Evolutionary conservation across 1,140 invertebrate species (phyloP).

Genomic region (Dendroctonus valens): DNA sequence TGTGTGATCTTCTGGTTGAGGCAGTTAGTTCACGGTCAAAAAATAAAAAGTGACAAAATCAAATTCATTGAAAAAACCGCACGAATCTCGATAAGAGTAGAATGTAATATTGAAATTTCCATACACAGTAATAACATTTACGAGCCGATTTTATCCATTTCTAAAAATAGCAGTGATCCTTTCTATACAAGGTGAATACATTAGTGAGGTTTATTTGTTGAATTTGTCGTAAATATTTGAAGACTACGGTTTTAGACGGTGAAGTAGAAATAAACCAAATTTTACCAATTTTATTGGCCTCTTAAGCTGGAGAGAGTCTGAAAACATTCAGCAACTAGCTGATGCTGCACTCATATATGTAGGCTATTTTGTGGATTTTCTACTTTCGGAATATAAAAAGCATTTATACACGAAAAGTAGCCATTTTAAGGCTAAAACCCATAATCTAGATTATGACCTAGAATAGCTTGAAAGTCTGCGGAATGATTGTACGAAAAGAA

Average conservation of each 20-base stretch:
- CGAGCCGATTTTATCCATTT: background rate
- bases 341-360: no score
- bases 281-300: no score
- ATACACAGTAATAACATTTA: constrained; percentile 3
- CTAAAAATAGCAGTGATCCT: constrained; percentile 28
- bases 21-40: no score
- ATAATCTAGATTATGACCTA: background rate
- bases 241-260: no score
- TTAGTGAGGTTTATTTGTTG: constrained; percentile 3
- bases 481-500: background rate
- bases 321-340: no score
- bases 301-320: no score
- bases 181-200: no score
- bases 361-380: background rate
- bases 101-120: constrained; percentile 5
- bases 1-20: no score
- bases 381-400: constrained; percentile 1
- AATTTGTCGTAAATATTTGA: constrained; percentile 1
- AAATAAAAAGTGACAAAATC: no score
- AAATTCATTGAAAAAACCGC: no score
- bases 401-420: background rate
- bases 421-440: background rate
- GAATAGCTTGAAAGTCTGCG: background rate
- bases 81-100: background rate
- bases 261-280: no score